Percentiles rank a stretch among this genome's conserved stretches.
Conservation (phyloP, 1,140 invertebrate genomes). For the Hirudo medicinalis region DNA sequence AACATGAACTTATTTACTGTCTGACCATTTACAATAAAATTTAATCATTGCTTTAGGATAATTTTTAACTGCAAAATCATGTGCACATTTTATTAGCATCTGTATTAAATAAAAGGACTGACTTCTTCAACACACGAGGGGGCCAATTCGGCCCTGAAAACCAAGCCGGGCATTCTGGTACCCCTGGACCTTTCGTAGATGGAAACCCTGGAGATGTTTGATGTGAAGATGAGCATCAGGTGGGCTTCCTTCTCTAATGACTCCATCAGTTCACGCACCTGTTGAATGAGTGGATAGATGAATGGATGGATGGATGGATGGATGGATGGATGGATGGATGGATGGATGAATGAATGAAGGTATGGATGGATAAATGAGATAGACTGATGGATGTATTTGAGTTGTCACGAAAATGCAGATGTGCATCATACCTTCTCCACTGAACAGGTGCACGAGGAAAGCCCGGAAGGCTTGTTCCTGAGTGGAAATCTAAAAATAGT, state of each 20-base stretch:
- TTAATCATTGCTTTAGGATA: no score
- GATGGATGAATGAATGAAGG: background rate
- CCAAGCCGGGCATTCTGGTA: background rate
- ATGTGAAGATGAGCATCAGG: constrained; percentile 10
- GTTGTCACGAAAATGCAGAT: background rate
- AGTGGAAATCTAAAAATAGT: constrained; percentile 27
- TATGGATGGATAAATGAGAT: no score
- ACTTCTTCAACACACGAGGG: constrained; percentile 20
- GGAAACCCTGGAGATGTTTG: constrained; percentile 7
- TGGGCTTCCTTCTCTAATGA: constrained; percentile 14
- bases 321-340: background rate
- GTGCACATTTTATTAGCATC: background rate
- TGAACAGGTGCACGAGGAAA: constrained; percentile 12
- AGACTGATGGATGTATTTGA: background rate
- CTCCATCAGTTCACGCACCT: background rate
- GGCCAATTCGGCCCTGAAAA: constrained; percentile 17
- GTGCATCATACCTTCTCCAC: constrained; percentile 23
- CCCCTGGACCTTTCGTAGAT: background rate
- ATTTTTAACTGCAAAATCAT: no score
- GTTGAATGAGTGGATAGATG: background rate
- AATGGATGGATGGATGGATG: no score
- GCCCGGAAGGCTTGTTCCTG: constrained; percentile 9
- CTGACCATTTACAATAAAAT: no score
- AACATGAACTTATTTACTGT: no score
- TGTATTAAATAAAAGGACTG: background rate